Conservation (phyloP, 2,113 vertebrate genomes). For the Pterocles gutturalis region DNA sequence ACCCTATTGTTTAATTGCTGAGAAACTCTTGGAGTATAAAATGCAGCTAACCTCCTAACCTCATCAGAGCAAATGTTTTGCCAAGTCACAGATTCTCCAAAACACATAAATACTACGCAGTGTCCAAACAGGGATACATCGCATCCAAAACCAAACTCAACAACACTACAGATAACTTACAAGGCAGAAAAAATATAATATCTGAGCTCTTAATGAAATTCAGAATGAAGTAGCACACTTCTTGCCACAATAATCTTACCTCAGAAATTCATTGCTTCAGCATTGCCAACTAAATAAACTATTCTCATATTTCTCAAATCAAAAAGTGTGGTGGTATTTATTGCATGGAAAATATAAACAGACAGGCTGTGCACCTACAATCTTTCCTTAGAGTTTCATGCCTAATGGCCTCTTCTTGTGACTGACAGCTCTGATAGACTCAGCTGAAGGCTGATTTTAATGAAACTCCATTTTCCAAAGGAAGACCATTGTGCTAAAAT, state of each 20-base stretch:
- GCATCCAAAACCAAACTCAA: neutral
- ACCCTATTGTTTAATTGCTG: neutral
- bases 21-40: neutral
- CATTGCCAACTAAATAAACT: neutral
- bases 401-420: neutral
- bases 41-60: neutral
- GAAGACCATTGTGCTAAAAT: neutral
- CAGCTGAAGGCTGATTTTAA: slow-evolving; percentile 31
- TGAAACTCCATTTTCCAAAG: slow-evolving; percentile 25
- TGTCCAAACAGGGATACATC: rapidly evolving
- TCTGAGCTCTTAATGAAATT: neutral
- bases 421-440: slow-evolving; percentile 44
- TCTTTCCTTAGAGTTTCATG: neutral
- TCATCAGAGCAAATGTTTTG: neutral
- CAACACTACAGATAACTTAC: neutral
- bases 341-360: neutral
- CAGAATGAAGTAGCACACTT: neutral
- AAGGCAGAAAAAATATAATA: neutral
- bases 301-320: neutral
- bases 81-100: neutral
- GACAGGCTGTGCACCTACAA: neutral
- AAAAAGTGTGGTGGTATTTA: neutral
- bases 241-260: neutral
- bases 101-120: neutral
- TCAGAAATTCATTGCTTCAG: neutral